Evolutionary conservation across 2,113 vertebrate genomes (phyloP).

Genomic region (Varanus komodoensis): DNA sequence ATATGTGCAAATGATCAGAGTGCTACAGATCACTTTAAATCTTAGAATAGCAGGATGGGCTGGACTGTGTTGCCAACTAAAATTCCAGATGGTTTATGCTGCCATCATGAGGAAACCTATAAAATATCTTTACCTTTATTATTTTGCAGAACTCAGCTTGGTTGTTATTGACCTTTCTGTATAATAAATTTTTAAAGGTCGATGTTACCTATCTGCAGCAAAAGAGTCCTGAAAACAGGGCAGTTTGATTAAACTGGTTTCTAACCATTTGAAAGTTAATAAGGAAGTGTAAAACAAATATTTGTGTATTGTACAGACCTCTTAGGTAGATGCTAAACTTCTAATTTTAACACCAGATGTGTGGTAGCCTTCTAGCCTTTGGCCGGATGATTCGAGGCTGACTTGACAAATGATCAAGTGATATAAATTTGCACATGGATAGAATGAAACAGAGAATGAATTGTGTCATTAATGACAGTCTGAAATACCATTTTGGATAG

Average conservation of each 20-base stretch:
- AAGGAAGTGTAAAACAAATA: neutral
- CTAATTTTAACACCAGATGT: neutral
- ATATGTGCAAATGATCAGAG: neutral
- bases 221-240: neutral
- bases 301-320: neutral
- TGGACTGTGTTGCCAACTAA: neutral
- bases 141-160: neutral
- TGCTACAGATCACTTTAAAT: slow-evolving; percentile 10
- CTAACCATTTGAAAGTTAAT: slow-evolving; percentile 18
- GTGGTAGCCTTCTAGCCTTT: neutral
- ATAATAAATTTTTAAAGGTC: slow-evolving; percentile 20
- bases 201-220: neutral
- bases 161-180: neutral
- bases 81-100: slow-evolving; percentile 60
- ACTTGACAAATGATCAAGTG: neutral
- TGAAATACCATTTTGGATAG: neutral
- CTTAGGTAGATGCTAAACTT: neutral
- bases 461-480: neutral
- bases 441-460: neutral
- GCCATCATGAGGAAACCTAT: slow-evolving; percentile 69
- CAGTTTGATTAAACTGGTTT: neutral
- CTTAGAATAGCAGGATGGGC: neutral
- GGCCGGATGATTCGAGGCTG: neutral
- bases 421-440: neutral
- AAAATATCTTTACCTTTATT: slow-evolving; percentile 26